Evolutionary conservation across 2,888 invertebrate genomes (phyloP).

Genomic region (Diarsia brunnea): DNA sequence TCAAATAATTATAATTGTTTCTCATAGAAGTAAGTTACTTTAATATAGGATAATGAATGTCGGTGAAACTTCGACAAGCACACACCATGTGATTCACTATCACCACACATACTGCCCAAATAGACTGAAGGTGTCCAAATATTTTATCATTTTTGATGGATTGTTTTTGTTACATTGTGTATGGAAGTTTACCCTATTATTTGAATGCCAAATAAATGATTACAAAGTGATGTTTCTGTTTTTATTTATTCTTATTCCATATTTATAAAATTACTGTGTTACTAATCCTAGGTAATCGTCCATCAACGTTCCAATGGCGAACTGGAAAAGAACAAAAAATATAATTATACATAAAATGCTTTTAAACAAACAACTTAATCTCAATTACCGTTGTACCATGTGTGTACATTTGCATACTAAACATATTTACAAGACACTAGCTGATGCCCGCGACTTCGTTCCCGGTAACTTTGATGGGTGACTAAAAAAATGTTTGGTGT

Average conservation of each 20-base stretch:
- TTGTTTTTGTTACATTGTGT: conserved; percentile 88
- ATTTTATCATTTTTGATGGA: conserved; percentile 84
- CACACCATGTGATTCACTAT: conserved; percentile 65
- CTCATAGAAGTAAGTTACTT: conserved; percentile 70
- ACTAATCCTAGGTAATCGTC: conserved; percentile 98
- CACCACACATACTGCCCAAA: conserved; percentile 84
- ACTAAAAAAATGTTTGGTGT: too few species aligned
- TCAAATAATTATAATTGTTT: conserved; percentile 61
- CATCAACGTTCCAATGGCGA: conserved; percentile 99
- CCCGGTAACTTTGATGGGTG: too few species aligned
- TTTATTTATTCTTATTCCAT: conserved; percentile 68
- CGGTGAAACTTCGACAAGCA: conserved; percentile 62
- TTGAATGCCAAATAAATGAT: conserved; percentile 90
- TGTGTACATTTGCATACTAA: too few species aligned
- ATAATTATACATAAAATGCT: not conserved
- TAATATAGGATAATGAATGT: conserved; percentile 71
- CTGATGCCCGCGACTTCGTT: too few species aligned
- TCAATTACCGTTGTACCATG: not conserved
- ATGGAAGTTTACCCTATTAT: conserved; percentile 86
- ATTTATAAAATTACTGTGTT: conserved; percentile 79
- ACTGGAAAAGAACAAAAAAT: conserved; percentile 92
- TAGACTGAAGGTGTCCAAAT: conserved; percentile 90
- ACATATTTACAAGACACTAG: too few species aligned
- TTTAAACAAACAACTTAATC: not conserved
- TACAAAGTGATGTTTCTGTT: conserved; percentile 69